Evolutionary conservation across 2,888 invertebrate genomes (phyloP).

Genomic region (Tenthredo notha): DNA sequence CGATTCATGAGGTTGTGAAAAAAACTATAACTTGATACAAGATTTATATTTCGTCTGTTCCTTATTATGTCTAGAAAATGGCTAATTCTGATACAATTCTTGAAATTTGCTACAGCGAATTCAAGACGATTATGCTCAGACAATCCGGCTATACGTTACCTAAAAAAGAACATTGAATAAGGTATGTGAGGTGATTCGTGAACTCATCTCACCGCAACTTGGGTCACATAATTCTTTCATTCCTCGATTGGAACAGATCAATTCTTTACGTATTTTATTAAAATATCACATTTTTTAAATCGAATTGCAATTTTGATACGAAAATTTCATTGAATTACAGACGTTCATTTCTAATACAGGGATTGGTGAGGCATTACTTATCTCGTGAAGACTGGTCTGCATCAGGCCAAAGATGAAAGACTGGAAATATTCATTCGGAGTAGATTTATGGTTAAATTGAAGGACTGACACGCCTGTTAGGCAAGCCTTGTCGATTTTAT

Average conservation of each 20-base stretch:
- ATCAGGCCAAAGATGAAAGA: not conserved
- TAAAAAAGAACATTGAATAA: not conserved
- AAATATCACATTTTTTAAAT: not conserved
- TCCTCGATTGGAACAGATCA: not conserved
- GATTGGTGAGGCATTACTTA: not conserved
- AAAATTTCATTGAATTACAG: not conserved
- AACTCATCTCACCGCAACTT: not conserved
- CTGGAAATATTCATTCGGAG: conserved; percentile 32
- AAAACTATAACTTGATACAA: not conserved
- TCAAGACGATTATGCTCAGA: not conserved
- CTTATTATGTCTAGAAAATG: not conserved
- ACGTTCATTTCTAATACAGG: not conserved
- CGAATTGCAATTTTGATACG: not conserved
- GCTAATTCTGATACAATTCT: not conserved
- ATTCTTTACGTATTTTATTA: not conserved
- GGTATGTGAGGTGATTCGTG: not conserved
- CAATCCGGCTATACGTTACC: not conserved
- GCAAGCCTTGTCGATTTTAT: conserved; percentile 55
- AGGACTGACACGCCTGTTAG: conserved; percentile 20
- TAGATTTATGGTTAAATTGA: conserved; percentile 35
- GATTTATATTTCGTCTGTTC: not conserved
- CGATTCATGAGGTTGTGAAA: not conserved
- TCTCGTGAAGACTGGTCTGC: not conserved
- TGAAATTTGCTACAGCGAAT: not conserved
- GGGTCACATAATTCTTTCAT: not conserved